These are phyloP conservation scores for Buceros bicornis DNA, from an alignment of 2,797 vertebrate species.

Conservation along the genomic window DNA sequence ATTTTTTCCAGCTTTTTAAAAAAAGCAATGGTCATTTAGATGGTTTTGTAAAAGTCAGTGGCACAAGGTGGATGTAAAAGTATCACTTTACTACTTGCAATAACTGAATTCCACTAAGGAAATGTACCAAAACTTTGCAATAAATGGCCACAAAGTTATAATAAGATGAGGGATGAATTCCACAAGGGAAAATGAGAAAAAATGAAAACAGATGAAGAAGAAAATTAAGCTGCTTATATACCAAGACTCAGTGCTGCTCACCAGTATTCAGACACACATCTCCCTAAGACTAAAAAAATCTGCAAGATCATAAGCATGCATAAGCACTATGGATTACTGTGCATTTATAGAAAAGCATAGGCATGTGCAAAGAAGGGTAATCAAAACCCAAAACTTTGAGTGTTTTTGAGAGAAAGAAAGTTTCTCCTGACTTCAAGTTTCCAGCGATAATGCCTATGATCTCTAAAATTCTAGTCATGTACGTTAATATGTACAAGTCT, in stretches of 20 bases:
- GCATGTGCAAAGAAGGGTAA: neutral
- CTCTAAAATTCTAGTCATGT: neutral
- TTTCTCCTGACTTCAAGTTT: neutral
- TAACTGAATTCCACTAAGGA: neutral
- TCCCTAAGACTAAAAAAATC: neutral
- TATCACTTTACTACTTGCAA: neutral
- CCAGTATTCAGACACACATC: neutral
- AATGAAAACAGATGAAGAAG: constrained; percentile 40
- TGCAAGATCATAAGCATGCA: neutral
- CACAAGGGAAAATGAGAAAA: neutral
- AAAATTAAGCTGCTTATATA: constrained; percentile 54
- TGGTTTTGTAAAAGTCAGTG: neutral
- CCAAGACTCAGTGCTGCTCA: neutral
- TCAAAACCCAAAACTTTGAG: neutral
- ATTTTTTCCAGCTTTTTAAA: neutral
- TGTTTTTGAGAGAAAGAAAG: neutral
- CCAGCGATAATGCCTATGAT: neutral
- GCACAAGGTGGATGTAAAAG: constrained; percentile 8
- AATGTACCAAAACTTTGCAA: constrained; percentile 18
- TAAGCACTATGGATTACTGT: neutral
- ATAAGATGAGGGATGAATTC: constrained; percentile 1
- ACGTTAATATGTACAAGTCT: neutral
- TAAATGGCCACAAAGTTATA: constrained; percentile 2
- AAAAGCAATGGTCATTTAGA: neutral
- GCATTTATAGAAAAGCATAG: neutral